Evolutionary conservation across 2,797 vertebrate genomes (phyloP).

Genomic region (Pteronotus mesoamericanus): DNA sequence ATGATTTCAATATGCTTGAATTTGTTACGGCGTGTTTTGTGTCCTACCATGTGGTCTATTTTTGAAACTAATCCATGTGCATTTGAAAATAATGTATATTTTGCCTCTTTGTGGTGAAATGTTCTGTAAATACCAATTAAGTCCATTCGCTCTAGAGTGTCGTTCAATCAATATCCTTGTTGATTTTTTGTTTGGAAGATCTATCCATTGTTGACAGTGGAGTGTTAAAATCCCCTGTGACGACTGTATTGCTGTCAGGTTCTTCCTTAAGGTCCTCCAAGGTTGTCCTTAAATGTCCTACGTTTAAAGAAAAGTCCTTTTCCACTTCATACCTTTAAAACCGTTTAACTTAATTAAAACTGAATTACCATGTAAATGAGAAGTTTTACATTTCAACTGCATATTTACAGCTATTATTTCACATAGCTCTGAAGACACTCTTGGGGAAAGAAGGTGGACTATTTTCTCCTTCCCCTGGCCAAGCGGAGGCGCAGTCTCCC

Average conservation of each 20-base stretch:
- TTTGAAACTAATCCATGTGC: neutral
- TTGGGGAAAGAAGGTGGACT: neutral
- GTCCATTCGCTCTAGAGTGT: no score
- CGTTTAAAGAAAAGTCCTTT: slow-evolving; percentile 11
- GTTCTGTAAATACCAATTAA: neutral
- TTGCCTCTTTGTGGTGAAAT: neutral
- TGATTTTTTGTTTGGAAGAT: neutral
- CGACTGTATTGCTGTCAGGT: neutral
- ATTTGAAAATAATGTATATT: neutral
- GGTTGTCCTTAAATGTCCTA: neutral
- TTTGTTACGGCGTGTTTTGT: neutral
- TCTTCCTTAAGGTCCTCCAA: neutral
- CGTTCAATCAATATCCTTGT: neutral
- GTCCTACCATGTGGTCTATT: neutral
- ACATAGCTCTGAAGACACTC: neutral
- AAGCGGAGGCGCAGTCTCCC: fast-evolving
- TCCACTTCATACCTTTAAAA: slow-evolving; percentile 32
- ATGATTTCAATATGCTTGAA: neutral
- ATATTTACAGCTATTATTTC: neutral
- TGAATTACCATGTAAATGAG: slow-evolving; percentile 6
- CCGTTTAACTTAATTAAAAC: slow-evolving; percentile 31
- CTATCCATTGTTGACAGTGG: no score
- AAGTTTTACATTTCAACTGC: neutral
- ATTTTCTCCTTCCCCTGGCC: neutral
- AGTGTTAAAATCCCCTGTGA: neutral